Percentiles rank a stretch among this genome's conserved stretches.
These are phyloP conservation scores for Hydriomena furcata DNA, from an alignment of 2,888 invertebrate species.

Conservation along the genomic window DNA sequence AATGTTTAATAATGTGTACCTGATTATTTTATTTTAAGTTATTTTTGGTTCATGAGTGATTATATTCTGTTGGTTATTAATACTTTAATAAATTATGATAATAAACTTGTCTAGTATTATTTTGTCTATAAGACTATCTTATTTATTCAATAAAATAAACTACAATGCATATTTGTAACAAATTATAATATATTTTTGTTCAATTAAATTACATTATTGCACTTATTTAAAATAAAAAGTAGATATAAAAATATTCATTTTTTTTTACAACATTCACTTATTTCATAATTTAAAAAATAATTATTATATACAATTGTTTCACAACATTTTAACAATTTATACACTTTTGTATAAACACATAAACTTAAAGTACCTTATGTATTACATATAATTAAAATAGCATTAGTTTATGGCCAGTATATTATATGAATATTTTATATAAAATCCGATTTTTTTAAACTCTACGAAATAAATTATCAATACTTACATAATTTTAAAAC, in stretches of 20 bases:
- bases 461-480: no score
- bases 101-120: not conserved
- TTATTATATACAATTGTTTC: conserved; percentile 18
- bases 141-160: not conserved
- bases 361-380: not conserved
- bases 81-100: conserved; percentile 8
- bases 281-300: conserved; percentile 7
- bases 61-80: conserved; percentile 17
- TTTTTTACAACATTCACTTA: conserved; percentile 23
- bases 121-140: not conserved
- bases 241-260: conserved; percentile 32
- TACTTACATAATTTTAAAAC: no score
- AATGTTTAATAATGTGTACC: conserved; percentile 1
- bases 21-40: conserved; percentile 19
- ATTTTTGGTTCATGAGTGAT: conserved; percentile 16
- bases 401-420: no score
- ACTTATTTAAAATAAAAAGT: conserved; percentile 50
- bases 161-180: conserved; percentile 45
- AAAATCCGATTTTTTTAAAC: no score
- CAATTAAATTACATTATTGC: conserved; percentile 61
- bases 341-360: not conserved
- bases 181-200: conserved; percentile 49
- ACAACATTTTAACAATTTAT: not conserved
- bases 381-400: no score
- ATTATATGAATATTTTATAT: no score